Base-by-base conservation (phyloP, 2,888 invertebrate species). In the Thumatha senex region DNA sequence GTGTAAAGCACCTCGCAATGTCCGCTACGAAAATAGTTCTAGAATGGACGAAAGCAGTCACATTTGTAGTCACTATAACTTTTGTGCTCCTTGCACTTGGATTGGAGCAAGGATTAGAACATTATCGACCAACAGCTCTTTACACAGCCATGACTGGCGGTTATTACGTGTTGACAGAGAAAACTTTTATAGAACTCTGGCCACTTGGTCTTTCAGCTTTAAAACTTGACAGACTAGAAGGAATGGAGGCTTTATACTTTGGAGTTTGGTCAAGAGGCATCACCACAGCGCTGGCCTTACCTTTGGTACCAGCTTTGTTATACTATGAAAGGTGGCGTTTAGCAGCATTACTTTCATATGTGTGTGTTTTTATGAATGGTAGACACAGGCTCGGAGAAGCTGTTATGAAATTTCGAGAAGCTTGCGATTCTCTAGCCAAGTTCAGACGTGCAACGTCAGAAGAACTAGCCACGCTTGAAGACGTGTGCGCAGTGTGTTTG, bases 1-100 rank as follows among this genome's bases (percentile, higher is more conserved):
- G 94, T 60, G 93, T 96, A 51, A 94, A 95, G 65, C 96, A 96
- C 78, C 93, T 96, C 48, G 96, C 96, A 30, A 95, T 96, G 95
- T 95, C 96, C 3, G 95, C 96, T 0, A 96, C 96, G 0, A 96
- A 96, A 80, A 94, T 96, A 50, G 96, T 96, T 8, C 88, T 96
- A 46, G 96, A 96, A 78, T 96, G 96, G 95, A 96, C 96, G 12
- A 96, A 96, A 82, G 96, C 96, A 0, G 94, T 96, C 42, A 96
- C 96, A 0, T 96, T 96, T 71, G 92, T 95, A 30, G 95, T 96
- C 31, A 96, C 96, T 0, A 92, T 96, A 35, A 95, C 95, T 0
- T 96, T 96, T 72, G 94, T 95, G 83, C 89, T 96, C 10, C 88
- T 96, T 2, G 95, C 95, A 0, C 93, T 96, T 42, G 95, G 95